These are phyloP conservation scores for Mus caroli DNA, from an alignment of 2,797 vertebrate genomes.

Conservation along the genomic window DNA sequence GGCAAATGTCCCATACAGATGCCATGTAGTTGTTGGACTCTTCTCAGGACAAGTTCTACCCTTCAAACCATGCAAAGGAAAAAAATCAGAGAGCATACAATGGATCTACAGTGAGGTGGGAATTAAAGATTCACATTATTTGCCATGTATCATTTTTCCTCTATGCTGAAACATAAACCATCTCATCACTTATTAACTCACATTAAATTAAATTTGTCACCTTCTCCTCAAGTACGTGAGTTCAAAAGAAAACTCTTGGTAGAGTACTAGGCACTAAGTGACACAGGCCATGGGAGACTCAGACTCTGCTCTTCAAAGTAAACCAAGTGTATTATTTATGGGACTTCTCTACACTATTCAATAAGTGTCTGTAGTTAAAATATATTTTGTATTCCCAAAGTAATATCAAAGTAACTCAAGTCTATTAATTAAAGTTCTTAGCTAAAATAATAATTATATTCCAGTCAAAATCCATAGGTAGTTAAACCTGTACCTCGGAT, in stretches of 20 bases:
- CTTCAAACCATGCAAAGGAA: background rate
- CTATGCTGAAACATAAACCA: background rate
- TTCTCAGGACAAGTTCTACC: background rate
- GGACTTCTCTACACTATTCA: background rate
- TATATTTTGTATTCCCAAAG: background rate
- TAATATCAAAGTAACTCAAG: background rate
- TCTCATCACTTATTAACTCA: background rate
- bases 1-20: background rate
- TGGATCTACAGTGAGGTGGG: background rate
- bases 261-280: background rate
- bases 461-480: background rate
- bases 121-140: background rate
- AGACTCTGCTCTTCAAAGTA: background rate
- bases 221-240: background rate
- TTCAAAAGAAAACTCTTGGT: constrained; percentile 19
- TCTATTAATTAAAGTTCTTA: constrained; percentile 18
- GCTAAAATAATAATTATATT: background rate
- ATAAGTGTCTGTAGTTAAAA: background rate
- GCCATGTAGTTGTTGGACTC: background rate
- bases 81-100: background rate
- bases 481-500: background rate
- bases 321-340: background rate
- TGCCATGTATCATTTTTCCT: background rate
- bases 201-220: background rate
- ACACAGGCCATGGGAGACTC: background rate